phyloP scores from a whole-genome alignment of 1,140 invertebrate genomes.

The Onthophagus taurus region DNA sequence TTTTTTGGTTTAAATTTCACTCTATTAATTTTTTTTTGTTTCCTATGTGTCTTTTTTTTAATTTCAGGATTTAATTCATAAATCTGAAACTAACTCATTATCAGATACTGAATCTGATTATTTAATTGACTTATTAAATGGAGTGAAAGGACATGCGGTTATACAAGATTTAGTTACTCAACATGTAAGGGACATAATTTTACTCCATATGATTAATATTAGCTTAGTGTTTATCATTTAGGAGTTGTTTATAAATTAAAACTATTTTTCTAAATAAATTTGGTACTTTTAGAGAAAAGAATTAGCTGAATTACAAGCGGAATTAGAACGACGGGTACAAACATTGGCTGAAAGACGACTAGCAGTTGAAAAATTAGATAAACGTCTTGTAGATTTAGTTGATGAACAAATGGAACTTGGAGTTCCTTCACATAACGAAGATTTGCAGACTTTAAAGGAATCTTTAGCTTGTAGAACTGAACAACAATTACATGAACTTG shows the following conservation, averaged over 20 bases:
- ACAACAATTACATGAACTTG: conserved; percentile 39
- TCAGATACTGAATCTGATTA: conserved; percentile 29
- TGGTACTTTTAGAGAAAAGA: conserved; percentile 40
- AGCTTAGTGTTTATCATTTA: too few species aligned
- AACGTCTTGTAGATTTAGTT: conserved; percentile 46
- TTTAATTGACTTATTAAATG: conserved; percentile 32
- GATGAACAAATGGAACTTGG: conserved; percentile 39
- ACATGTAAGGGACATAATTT: conserved; percentile 53
- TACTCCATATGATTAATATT: too few species aligned
- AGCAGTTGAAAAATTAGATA: conserved; percentile 52
- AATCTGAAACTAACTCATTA: conserved; percentile 25
- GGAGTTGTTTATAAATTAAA: too few species aligned
- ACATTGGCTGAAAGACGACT: conserved; percentile 50
- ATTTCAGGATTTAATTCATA: conserved; percentile 30
- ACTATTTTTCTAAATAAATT: conserved; percentile 2
- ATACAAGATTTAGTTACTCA: conserved; percentile 51
- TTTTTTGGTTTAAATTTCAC: conserved; percentile 2
- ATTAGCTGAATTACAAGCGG: conserved; percentile 51
- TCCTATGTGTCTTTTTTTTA: conserved; percentile 17
- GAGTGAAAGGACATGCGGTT: conserved; percentile 43
- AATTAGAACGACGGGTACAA: conserved; percentile 50
- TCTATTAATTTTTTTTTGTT: conserved; percentile 21
- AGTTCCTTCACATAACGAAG: conserved; percentile 26
- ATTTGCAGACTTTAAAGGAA: conserved; percentile 40
- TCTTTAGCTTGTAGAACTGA: conserved; percentile 40